phyloP scores from a whole-genome alignment of 2,797 vertebrate genomes.

The Enteromius fasciolatus region DNA sequence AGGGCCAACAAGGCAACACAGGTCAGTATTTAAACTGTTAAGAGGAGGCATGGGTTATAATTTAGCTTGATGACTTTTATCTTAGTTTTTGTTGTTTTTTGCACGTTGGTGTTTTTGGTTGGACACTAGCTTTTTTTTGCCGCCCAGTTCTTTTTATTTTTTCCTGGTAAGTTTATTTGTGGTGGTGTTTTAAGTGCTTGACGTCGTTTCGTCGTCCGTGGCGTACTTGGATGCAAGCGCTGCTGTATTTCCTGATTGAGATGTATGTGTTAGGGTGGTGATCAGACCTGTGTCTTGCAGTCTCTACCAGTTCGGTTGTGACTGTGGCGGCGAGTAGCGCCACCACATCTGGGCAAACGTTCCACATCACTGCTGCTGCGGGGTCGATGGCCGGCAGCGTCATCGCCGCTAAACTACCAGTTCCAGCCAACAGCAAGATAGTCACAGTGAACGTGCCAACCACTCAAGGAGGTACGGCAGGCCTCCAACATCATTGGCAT shows the following conservation, averaged over 20 bases:
- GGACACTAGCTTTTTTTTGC: not conserved
- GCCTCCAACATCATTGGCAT: constrained; percentile 64
- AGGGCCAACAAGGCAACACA: constrained; percentile 88
- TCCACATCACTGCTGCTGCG: constrained; percentile 90
- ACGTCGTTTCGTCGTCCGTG: constrained; percentile 11
- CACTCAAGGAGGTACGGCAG: constrained; percentile 91
- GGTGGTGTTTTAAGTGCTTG: not conserved
- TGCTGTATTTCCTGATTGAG: constrained; percentile 56
- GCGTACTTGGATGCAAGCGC: constrained; percentile 57
- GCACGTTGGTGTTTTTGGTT: not conserved
- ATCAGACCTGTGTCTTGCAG: constrained; percentile 80
- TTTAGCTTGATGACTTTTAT: not conserved
- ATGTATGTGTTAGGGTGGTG: constrained; percentile 66
- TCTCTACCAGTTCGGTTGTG: constrained; percentile 85
- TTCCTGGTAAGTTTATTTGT: constrained; percentile 4
- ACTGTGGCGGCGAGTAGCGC: constrained; percentile 84
- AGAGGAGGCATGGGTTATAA: not conserved
- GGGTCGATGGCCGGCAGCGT: constrained; percentile 92
- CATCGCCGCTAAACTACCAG: constrained; percentile 89
- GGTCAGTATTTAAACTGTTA: constrained; percentile 64
- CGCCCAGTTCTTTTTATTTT: not conserved
- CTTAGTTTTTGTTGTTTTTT: constrained; percentile 3
- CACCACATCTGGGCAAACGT: constrained; percentile 87
- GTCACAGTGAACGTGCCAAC: constrained; percentile 93
- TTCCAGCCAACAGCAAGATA: constrained; percentile 97